phyloP scores from a whole-genome alignment of 2,113 vertebrate genomes.

The Megaceryle torquata region DNA sequence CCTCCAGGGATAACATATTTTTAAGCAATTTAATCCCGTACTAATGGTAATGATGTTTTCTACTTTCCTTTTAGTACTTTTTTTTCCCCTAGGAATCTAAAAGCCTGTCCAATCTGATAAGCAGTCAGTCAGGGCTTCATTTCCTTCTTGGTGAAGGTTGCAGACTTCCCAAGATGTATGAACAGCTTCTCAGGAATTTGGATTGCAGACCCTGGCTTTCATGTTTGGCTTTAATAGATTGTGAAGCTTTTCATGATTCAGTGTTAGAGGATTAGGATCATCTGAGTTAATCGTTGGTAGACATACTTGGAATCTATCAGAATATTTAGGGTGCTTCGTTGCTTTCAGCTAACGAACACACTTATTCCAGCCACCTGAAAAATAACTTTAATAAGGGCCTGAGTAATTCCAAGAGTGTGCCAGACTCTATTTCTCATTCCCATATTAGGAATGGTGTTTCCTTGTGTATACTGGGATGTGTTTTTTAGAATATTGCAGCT shows the following conservation, averaged over 20 bases:
- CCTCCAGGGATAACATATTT: not conserved
- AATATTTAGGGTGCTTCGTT: not conserved
- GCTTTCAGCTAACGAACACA: not conserved
- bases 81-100: not conserved
- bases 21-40: not conserved
- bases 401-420: not conserved
- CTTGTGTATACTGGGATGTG: not conserved
- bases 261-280: rapidly evolving
- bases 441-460: not conserved
- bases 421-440: not conserved
- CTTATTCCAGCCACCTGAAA: no score
- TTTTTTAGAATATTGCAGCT: not conserved
- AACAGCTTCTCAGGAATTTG: not conserved
- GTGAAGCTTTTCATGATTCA: not conserved
- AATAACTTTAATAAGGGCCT: not conserved
- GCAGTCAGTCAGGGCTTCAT: not conserved
- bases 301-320: not conserved
- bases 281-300: not conserved
- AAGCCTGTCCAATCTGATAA: not conserved
- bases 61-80: not conserved
- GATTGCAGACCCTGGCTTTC: not conserved
- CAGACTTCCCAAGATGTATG: not conserved
- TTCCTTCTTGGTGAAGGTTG: not conserved
- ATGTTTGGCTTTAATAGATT: not conserved
- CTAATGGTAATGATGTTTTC: not conserved